phyloP scores from a whole-genome alignment of 2,113 vertebrate genomes.

The Pachycephala philippinensis region DNA sequence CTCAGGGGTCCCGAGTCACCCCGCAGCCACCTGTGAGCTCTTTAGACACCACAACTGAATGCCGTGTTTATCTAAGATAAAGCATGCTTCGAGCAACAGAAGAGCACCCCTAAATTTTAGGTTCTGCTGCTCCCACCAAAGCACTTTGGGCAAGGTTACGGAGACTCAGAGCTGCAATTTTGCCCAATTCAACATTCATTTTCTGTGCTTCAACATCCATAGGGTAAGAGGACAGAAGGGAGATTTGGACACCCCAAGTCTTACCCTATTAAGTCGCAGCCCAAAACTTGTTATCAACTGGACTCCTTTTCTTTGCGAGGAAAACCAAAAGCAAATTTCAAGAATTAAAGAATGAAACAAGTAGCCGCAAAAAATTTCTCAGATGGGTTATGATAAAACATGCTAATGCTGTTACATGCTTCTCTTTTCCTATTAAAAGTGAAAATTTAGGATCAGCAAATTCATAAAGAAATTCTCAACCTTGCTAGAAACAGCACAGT shows the following conservation, averaged over 20 bases:
- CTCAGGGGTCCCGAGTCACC: neutral
- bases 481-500: neutral
- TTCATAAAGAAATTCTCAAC: neutral
- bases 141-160: neutral
- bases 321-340: neutral
- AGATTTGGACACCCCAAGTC: neutral
- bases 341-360: neutral
- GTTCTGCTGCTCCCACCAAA: neutral
- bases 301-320: neutral
- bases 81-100: neutral
- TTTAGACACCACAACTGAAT: neutral
- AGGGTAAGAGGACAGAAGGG: neutral
- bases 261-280: neutral
- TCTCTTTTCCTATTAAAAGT: neutral
- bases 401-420: neutral
- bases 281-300: neutral
- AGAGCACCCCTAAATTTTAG: neutral
- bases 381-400: neutral
- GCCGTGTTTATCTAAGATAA: slow-evolving; percentile 12
- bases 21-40: neutral
- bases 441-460: neutral
- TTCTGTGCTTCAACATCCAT: neutral
- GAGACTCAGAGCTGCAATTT: neutral
- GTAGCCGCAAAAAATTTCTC: neutral
- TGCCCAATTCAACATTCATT: neutral